A percentile compares a stretch with the other conserved stretches of the same genome.
Evolutionary conservation across 2,888 invertebrate species (phyloP).

Genomic region (Zhuqinia jingwanae): DNA sequence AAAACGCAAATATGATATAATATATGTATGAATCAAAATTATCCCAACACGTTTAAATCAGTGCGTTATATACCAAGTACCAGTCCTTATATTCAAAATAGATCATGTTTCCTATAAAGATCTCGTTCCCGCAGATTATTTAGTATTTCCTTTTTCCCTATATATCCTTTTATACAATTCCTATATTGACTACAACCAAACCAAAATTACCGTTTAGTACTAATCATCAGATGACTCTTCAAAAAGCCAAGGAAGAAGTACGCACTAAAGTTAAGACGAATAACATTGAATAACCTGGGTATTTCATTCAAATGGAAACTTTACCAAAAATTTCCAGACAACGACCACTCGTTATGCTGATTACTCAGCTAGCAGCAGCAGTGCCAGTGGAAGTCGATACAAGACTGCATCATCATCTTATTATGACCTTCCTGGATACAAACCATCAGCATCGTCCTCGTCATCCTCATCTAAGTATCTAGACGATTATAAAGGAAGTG

Average conservation of each 20-base stretch:
- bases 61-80: constrained; percentile 25
- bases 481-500: constrained; percentile 70
- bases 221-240: constrained; percentile 58
- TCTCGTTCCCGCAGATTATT: background rate
- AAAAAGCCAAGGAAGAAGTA: constrained; percentile 58
- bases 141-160: constrained; percentile 31
- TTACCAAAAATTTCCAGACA: constrained; percentile 76
- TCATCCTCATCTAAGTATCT: constrained; percentile 72
- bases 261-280: constrained; percentile 65
- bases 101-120: background rate
- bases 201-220: constrained; percentile 59
- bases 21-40: too few species aligned
- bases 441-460: constrained; percentile 58
- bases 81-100: constrained; percentile 1
- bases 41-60: background rate
- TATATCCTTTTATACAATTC: background rate
- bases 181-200: constrained; percentile 40
- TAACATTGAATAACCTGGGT: constrained; percentile 54
- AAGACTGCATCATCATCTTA: constrained; percentile 66
- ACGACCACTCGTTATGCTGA: constrained; percentile 74
- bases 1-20: background rate
- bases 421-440: constrained; percentile 71
- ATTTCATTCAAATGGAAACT: constrained; percentile 75
- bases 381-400: constrained; percentile 70
- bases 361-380: constrained; percentile 65